phyloP scores from a whole-genome alignment of 2,888 invertebrate species.

The Lepidocyrtoides sp. region DNA sequence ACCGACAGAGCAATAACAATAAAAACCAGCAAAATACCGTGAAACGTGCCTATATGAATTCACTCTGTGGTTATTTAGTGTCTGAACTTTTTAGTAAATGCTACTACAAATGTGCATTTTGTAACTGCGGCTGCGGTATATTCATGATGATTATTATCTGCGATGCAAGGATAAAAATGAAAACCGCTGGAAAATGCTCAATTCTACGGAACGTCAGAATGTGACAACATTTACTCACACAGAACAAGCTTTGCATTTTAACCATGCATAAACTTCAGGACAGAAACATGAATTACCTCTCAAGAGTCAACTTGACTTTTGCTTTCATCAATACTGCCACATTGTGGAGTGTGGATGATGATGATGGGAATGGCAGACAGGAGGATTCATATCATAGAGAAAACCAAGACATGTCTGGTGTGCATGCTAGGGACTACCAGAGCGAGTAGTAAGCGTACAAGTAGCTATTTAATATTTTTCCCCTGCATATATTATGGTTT shows the following conservation, averaged over 20 bases:
- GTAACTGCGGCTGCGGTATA: background rate
- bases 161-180: slow-evolving; percentile 10
- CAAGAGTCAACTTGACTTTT: slow-evolving; percentile 49
- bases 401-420: background rate
- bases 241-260: slow-evolving; percentile 68
- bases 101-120: background rate
- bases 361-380: background rate
- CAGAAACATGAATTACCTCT: slow-evolving; percentile 67
- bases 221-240: slow-evolving; percentile 28
- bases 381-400: background rate
- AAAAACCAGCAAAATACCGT: slow-evolving; percentile 38
- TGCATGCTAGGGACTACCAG: background rate
- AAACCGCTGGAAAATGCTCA: slow-evolving; percentile 10
- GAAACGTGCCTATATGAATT: background rate
- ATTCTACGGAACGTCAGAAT: slow-evolving; percentile 27
- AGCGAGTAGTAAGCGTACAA: background rate
- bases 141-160: slow-evolving; percentile 31
- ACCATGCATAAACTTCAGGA: slow-evolving; percentile 36
- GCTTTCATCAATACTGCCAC: slow-evolving; percentile 24
- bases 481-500: slow-evolving; percentile 8
- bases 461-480: slow-evolving; percentile 10
- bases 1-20: slow-evolving; percentile 37
- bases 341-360: background rate
- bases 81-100: background rate
- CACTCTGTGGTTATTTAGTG: background rate